Base-by-base conservation (phyloP, 2,888 invertebrate genomes). In the Aricia artaxerxes region DNA sequence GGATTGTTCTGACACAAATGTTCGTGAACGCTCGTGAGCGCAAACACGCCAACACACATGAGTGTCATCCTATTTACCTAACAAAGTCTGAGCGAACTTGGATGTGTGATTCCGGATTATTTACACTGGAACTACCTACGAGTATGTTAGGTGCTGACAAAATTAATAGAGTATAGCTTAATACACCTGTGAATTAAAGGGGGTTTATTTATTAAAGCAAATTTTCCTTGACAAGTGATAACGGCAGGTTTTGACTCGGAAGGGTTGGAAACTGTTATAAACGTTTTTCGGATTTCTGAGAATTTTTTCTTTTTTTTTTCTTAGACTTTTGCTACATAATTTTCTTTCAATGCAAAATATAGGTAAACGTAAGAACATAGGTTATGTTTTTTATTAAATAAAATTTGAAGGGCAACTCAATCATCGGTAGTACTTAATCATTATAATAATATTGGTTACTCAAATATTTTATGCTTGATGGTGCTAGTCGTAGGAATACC, bases 31-130 rank as follows among this genome's bases (percentile, higher is more conserved):
- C 78, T 78, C 82, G 80, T 73, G 75, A 82, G 79, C 78, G 80
- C 81, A 83, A 83, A 83, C 82, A 83, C 69, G 73, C 79, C 77
- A 80, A 81, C 80, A 80, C 79, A 82, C 82, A 81, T 80, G 82
- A 87, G 84, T 85, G 80, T 80, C 84, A 85, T 86, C 85, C 85
- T 87, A 90, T 89, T 90, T 89, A 86, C 87, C 87, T 89, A 87
- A 89, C 88, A 88, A 64, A 73, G 82, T 80, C 82, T 69, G 53
- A 53, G 38, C 57, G 80, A 38, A 78, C 69, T 78, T 53, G 78
- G n/a, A 73, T 73, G 40, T 73, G 73, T 73, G 73, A 73, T 73
- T 73, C 7, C 40, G 9, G 44, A 73, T 73, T 73, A 44, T 73
- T 73, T 44, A 73, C 44, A 73, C 73, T 73, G 31, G 11, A 31